These are phyloP conservation scores for Corydoras sp. DNA, from an alignment of 2,113 vertebrate species.

Conservation along the genomic window DNA sequence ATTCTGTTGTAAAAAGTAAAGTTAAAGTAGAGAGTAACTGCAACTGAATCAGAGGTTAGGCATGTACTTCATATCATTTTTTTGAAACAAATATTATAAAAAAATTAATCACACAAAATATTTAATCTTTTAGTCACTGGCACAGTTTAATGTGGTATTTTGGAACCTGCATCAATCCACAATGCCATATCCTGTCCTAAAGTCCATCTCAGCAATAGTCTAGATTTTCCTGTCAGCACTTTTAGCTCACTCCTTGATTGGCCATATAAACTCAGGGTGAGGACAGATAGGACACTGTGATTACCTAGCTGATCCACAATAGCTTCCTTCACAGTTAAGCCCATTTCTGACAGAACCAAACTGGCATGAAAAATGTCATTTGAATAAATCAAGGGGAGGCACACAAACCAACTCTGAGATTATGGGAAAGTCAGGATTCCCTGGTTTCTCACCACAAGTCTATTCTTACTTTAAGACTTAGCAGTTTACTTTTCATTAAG, in stretches of 20 bases:
- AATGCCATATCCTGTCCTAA: slow-evolving; percentile 5
- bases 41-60: too few species aligned
- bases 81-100: too few species aligned
- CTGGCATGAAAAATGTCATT: neutral
- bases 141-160: neutral
- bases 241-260: slow-evolving; percentile 9
- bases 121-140: too few species aligned
- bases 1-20: slow-evolving; percentile 61
- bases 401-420: too few species aligned
- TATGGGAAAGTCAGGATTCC: too few species aligned
- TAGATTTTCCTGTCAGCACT: slow-evolving; percentile 16
- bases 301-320: slow-evolving; percentile 7
- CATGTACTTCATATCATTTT: too few species aligned
- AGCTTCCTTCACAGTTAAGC: slow-evolving; percentile 6
- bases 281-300: slow-evolving; percentile 11
- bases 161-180: neutral
- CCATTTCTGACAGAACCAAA: neutral
- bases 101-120: too few species aligned
- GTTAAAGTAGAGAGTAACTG: too few species aligned
- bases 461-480: too few species aligned
- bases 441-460: too few species aligned
- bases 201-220: slow-evolving; percentile 9
- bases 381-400: too few species aligned
- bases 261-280: slow-evolving; percentile 8
- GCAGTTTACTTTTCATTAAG: too few species aligned